Evolutionary conservation across 2,888 invertebrate species (phyloP), one percentile per base, ranked within the genome.

Genomic region (Agrotis clavis): DNA sequence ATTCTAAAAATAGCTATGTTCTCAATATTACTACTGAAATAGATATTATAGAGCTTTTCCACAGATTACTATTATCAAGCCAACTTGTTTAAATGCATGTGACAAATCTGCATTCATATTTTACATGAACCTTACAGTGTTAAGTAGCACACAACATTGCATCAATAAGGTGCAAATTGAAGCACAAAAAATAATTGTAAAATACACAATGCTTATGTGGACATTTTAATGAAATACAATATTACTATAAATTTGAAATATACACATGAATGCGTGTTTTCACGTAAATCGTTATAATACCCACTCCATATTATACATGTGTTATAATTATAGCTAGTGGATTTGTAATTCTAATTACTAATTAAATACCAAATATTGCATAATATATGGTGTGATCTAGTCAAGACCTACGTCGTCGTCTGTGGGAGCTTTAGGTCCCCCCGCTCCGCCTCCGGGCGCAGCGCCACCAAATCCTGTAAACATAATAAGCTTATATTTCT

Each of bases 361-460:
- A 63, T 62, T 79, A 74, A 61, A 65, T 70, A 77, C 21, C 68
- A 77, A 82, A 82, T 64, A 73, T 73, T 79, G 75, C 68, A 68
- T 72, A 68, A 45, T 68, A 82, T 73, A 41, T 51, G 47, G 64
- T 63, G 54, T 62, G 69, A 64, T 84, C 89, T 97, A 97, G 90
- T 97, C 98, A 57, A 98, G 96, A 67, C 97, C 97, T 70, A 97
- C 97, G 86, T 97, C 97, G 68, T 97, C 97, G 76, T 97, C 97
- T 2, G 95, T 90, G 60, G 95, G 92, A 30, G 95, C 93, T 62
- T 95, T 92, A 70, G 84, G 89, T 25, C 85, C 92, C 68, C 83
- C 91, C 71, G 86, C 89, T 6, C 90, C 91, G 73, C 86, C 89
- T 3, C 90, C 91, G 74, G 87, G 92, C 16, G 82, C 90, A 18